phyloP scores from a whole-genome alignment of 1,140 invertebrate species.

The Ephestia elutella region DNA sequence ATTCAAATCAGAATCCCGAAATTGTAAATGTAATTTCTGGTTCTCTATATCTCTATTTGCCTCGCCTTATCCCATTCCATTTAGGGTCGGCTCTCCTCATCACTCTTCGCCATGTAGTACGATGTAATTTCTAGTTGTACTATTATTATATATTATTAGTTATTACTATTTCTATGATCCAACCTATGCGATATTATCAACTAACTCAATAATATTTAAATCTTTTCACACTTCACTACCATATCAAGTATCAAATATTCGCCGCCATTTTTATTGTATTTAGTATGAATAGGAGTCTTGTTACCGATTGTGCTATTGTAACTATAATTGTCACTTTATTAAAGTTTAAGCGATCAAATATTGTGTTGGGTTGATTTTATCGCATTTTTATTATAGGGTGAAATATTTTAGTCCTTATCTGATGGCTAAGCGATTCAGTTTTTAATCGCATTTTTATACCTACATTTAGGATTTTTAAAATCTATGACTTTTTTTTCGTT shows the following conservation, averaged over 20 bases:
- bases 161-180: too few species aligned
- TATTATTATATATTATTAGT: too few species aligned
- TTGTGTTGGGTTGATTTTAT: conserved; percentile 21
- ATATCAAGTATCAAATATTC: conserved; percentile 18
- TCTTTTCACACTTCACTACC: conserved; percentile 16
- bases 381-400: background rate
- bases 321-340: conserved; percentile 18
- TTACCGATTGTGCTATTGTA: conserved; percentile 15
- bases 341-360: conserved; percentile 16
- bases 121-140: too few species aligned
- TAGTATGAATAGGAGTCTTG: conserved; percentile 13
- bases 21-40: too few species aligned
- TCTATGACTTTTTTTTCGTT: too few species aligned
- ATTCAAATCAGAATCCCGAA: too few species aligned
- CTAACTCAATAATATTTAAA: background rate
- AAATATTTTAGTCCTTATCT: background rate
- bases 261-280: conserved; percentile 7
- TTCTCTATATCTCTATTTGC: too few species aligned
- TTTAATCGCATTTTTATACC: too few species aligned
- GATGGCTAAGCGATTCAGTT: background rate
- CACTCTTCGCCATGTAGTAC: too few species aligned
- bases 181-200: background rate
- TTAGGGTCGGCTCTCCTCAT: too few species aligned
- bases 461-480: too few species aligned
- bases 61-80: too few species aligned